A percentile compares a stretch with the other conserved stretches of the same genome.
These are phyloP conservation scores for Orientallactaga bullata DNA, from an alignment of 2,113 vertebrate genomes.

Conservation along the genomic window DNA sequence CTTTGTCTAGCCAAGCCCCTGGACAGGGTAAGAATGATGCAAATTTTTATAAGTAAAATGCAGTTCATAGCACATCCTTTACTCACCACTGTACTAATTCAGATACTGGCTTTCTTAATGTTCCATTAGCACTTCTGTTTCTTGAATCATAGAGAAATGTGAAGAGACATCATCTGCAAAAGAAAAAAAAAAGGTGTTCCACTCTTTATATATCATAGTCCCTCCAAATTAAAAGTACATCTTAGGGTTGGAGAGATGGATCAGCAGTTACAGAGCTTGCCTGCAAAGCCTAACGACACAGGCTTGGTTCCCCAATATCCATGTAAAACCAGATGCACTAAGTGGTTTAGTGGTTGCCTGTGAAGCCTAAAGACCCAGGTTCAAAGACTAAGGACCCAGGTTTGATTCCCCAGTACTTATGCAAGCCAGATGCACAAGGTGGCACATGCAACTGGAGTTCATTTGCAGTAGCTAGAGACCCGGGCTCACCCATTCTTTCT, in stretches of 20 bases:
- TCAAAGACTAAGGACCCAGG: no score
- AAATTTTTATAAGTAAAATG: background rate
- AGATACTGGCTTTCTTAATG: background rate
- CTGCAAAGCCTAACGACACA: no score
- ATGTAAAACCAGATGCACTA: no score
- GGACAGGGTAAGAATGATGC: background rate
- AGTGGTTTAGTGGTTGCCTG: no score
- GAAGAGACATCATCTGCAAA: background rate
- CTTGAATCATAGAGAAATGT: background rate
- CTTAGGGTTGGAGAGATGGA: background rate
- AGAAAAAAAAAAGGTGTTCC: conserved; percentile 21
- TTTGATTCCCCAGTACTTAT: no score
- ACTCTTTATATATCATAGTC: background rate
- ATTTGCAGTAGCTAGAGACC: no score
- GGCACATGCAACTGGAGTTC: no score
- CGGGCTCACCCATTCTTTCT: no score
- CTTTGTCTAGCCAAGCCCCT: background rate
- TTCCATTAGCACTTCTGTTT: background rate
- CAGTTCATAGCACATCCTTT: background rate
- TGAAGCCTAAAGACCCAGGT: no score
- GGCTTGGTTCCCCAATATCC: no score
- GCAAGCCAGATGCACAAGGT: no score
- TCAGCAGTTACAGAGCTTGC: no score
- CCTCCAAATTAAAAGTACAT: background rate
- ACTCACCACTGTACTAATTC: background rate